Percentiles rank a stretch among this genome's conserved stretches.
These are phyloP conservation scores for Enteromius treurensis DNA, from an alignment of 2,797 vertebrate genomes.

Conservation along the genomic window DNA sequence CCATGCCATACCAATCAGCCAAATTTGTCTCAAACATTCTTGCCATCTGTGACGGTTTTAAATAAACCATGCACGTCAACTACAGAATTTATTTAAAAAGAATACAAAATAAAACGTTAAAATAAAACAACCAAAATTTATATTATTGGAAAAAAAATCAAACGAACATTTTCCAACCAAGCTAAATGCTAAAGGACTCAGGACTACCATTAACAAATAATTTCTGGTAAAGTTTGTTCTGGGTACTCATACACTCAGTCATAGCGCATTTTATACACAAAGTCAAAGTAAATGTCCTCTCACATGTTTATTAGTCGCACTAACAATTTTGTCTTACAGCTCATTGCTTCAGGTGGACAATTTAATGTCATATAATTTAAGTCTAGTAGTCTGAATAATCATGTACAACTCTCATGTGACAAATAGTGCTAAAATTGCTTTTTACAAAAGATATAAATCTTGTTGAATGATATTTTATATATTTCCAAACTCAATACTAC, in stretches of 20 bases:
- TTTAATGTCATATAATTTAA: conserved; percentile 12
- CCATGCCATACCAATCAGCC: too few species aligned
- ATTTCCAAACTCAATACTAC: conserved; percentile 6
- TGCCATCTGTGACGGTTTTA: too few species aligned
- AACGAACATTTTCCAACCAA: too few species aligned
- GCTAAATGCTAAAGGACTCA: not conserved
- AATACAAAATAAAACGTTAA: not conserved
- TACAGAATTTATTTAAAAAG: not conserved
- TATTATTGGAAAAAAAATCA: too few species aligned
- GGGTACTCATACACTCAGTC: not conserved
- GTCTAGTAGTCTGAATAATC: conserved; percentile 14
- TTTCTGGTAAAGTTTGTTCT: not conserved
- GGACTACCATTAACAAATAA: not conserved
- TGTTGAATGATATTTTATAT: conserved; percentile 23
- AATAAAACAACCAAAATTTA: too few species aligned
- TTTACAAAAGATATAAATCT: not conserved
- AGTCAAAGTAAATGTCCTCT: not conserved
- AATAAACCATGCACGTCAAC: not conserved
- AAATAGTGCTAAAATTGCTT: conserved; percentile 4
- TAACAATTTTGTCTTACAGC: not conserved
- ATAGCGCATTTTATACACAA: not conserved
- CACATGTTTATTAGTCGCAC: conserved; percentile 37
- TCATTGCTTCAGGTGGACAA: not conserved
- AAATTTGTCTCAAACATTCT: too few species aligned
- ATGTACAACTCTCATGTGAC: conserved; percentile 11